Evolutionary conservation across 2,888 invertebrate species (phyloP), one percentile per base, ranked within the genome.

Genomic region (Chrysina gloriosa): DNA sequence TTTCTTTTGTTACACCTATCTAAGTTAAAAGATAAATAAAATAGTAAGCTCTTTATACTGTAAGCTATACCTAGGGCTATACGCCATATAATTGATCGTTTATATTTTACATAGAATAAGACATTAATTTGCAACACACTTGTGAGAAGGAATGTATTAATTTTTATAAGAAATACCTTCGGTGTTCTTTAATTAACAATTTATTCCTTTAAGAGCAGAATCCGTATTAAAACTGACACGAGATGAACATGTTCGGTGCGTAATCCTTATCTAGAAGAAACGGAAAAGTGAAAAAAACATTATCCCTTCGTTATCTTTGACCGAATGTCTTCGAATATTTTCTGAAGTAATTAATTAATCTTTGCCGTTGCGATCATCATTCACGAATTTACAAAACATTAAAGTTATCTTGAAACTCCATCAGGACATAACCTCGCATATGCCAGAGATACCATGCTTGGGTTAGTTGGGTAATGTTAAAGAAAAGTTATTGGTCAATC

Each of bases 301-400:
- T 50, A 50, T 50, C 25, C 11, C 50, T 5, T 19, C 23, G 6
- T 47, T 47, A 47, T 47, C 47, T 47, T 47, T 19, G 23, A 6
- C 21, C 47, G 21, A 47, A 21, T 34, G 70, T 68, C 70, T 64
- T 65, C 65, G 70, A 68, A 70, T 73, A 71, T 71, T 71, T 69
- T 72, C 70, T 67, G 63, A 72, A 70, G 71, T 71, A 73, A 73
- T 70, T 71, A 73, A 73, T 73, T 73, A 73, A 73, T 72, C 72
- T 71, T 61, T 64, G 65, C 47, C 21, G 67, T 65, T 68, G 66
- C 67, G 71, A 72, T 65, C 70, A 73, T 73, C 72, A 72, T 68
- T 73, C 72, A 72, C 70, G 52, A 73, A 73, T 71, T 71, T 68
- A 68, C 71, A 68, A 68, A 67, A 70, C 54, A 65, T 65, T 65